Conservation (phyloP, 2,113 vertebrate genomes). For the Syngnathoides biaculeatus region DNA sequence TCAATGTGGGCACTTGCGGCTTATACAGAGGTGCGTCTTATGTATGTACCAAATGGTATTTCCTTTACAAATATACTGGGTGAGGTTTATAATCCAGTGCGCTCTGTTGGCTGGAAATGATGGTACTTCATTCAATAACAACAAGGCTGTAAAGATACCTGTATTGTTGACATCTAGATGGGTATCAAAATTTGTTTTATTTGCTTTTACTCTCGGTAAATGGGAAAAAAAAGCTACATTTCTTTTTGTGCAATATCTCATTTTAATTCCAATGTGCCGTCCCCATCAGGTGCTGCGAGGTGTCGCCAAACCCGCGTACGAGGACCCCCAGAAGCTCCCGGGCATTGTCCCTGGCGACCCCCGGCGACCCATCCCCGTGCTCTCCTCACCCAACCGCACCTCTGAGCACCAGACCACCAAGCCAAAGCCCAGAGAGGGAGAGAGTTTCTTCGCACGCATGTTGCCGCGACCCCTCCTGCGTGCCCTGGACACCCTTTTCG, state of each 20-base stretch:
- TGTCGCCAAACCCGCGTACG: conserved; percentile 64
- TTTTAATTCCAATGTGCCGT: background rate
- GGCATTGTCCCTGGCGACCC: conserved; percentile 74
- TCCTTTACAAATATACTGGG: too few relatives aligned
- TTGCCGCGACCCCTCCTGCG: conserved; percentile 60
- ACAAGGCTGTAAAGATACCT: too few relatives aligned
- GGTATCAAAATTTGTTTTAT: too few relatives aligned
- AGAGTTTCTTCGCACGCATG: conserved; percentile 60
- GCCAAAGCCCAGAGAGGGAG: conserved; percentile 29
- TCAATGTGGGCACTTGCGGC: too few relatives aligned
- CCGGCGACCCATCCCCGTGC: conserved; percentile 70
- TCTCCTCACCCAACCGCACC: conserved; percentile 64
- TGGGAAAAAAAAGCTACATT: too few relatives aligned
- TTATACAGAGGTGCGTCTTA: too few relatives aligned
- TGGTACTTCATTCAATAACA: too few relatives aligned
- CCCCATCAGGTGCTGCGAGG: conserved; percentile 64
- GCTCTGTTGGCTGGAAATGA: too few relatives aligned
- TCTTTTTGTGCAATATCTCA: background rate
- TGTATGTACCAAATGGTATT: too few relatives aligned
- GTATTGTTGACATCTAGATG: too few relatives aligned
- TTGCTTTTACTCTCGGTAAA: too few relatives aligned
- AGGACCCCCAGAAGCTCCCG: conserved; percentile 73
- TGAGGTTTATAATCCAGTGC: too few relatives aligned
- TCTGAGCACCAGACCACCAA: conserved; percentile 15
- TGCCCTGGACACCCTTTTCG: conserved; percentile 64